A percentile compares a stretch with the other conserved stretches of the same genome.
phyloP scores from a whole-genome alignment of 2,113 vertebrate genomes.

The Harpagus bidentatus region DNA sequence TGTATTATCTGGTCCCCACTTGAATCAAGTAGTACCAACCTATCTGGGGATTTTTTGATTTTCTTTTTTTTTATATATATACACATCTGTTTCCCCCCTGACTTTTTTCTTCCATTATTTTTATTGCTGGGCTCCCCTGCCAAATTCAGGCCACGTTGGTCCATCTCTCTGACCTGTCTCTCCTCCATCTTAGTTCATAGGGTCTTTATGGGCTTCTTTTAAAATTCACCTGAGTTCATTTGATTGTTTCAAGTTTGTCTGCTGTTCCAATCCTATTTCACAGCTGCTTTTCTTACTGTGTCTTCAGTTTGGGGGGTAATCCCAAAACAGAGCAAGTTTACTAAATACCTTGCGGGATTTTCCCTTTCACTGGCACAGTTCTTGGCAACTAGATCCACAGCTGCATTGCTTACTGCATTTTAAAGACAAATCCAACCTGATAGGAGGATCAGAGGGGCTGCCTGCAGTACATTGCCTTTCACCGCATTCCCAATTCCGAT shows the following conservation, averaged over 20 bases:
- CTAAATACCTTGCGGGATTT: not conserved
- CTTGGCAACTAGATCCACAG: not conserved
- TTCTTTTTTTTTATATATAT: not conserved
- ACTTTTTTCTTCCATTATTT: not conserved
- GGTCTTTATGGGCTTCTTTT: not conserved
- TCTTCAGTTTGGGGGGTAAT: not conserved
- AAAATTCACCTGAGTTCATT: not conserved
- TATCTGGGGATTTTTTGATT: not conserved
- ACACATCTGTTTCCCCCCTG: accelerated
- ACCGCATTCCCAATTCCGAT: not conserved
- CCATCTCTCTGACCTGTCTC: not conserved
- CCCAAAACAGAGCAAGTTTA: not conserved
- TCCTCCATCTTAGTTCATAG: not conserved
- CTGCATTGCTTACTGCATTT: not conserved
- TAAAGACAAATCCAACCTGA: not conserved
- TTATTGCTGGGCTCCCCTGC: not conserved
- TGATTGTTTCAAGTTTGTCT: not conserved
- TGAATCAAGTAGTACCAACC: not conserved
- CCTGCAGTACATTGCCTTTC: not conserved
- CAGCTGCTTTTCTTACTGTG: not conserved
- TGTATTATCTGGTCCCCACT: not conserved
- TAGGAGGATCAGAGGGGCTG: not conserved
- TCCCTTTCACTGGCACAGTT: not conserved
- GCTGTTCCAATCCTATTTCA: not conserved
- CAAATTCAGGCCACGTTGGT: not conserved